Percentiles rank a stretch among this genome's conserved stretches.
Conservation (phyloP, 2,797 vertebrate species). For the Ptychobarbus kaznakovi region DNA sequence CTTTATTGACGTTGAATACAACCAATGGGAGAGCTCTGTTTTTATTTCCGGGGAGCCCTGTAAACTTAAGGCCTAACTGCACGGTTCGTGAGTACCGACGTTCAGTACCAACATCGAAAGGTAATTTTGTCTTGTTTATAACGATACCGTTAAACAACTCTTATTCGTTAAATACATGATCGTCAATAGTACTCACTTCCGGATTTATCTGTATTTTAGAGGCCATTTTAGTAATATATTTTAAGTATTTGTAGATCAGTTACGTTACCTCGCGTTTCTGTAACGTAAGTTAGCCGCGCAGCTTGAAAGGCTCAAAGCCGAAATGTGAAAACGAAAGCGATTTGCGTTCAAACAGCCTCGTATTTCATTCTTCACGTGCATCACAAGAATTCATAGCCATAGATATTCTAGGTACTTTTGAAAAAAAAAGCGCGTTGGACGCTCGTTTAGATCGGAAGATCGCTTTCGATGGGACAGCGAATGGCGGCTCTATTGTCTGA, state of each 20-base stretch:
- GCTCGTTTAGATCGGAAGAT: neutral
- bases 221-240: neutral
- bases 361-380: neutral
- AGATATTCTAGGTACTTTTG: neutral
- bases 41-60: conserved; percentile 50
- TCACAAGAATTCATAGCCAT: accelerated
- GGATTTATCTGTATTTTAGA: neutral
- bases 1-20: conserved; percentile 22
- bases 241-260: too few species aligned
- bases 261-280: neutral
- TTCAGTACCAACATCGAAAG: conserved; percentile 26
- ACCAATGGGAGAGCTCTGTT: conserved; percentile 51
- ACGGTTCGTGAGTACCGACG: conserved; percentile 25
- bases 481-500: conserved; percentile 42
- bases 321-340: neutral
- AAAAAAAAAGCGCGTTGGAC: neutral
- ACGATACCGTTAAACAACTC: neutral
- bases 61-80: conserved; percentile 49
- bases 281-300: neutral
- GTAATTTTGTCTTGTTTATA: conserved; percentile 42
- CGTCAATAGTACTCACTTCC: neutral
- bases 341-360: neutral
- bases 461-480: neutral
- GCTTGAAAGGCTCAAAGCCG: neutral
- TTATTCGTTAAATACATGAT: neutral